A percentile compares a stretch with the other conserved stretches of the same genome.
These are phyloP conservation scores for Cantharis rufa DNA, from an alignment of 2,888 invertebrate species.

Conservation along the genomic window DNA sequence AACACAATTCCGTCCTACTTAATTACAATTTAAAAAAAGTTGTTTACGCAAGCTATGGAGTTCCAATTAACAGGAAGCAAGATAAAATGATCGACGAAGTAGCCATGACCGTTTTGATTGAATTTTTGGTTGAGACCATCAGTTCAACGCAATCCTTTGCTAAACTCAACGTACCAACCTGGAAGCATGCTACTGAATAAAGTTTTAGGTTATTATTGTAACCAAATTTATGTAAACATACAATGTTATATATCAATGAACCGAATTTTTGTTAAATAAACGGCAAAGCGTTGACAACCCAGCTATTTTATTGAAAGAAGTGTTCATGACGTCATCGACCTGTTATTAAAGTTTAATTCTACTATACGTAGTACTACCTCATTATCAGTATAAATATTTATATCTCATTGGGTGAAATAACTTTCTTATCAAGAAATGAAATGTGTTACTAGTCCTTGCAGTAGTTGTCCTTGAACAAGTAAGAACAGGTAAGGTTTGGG, in stretches of 20 bases:
- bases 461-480: too few relatives aligned
- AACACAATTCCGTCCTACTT: background rate
- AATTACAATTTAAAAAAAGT: background rate
- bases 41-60: background rate
- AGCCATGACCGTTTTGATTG: background rate
- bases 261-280: background rate
- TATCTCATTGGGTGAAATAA: too few relatives aligned
- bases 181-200: background rate
- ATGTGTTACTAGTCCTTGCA: too few relatives aligned
- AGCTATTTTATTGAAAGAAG: too few relatives aligned
- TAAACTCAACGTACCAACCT: background rate
- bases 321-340: too few relatives aligned
- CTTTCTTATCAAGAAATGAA: too few relatives aligned
- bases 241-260: background rate
- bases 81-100: background rate
- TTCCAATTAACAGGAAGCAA: background rate
- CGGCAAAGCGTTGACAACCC: too few relatives aligned
- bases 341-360: too few relatives aligned
- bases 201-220: too few relatives aligned
- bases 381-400: too few relatives aligned
- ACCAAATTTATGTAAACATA: background rate
- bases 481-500: too few relatives aligned
- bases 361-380: too few relatives aligned
- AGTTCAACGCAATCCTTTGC: background rate
- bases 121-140: background rate